Conservation (phyloP, 2,888 invertebrate species). For the Synergus japonicus region DNA sequence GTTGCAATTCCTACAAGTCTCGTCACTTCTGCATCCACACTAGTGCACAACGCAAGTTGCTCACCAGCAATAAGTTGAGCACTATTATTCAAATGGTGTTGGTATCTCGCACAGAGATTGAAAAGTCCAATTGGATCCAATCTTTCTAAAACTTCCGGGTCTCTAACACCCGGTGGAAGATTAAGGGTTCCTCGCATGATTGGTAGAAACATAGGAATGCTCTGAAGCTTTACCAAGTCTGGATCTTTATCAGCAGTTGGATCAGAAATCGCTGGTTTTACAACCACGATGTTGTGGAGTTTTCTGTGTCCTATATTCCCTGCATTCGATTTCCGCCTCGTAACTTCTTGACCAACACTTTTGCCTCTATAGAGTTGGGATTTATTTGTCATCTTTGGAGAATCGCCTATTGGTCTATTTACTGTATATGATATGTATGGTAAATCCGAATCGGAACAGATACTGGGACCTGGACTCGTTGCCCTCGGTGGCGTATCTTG, state of each 20-base stretch:
- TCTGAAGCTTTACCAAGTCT: constrained; percentile 85
- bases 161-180: constrained; percentile 87
- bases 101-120: constrained; percentile 88
- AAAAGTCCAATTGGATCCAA: constrained; percentile 85
- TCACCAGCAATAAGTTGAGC: constrained; percentile 90
- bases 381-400: constrained; percentile 87
- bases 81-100: constrained; percentile 90
- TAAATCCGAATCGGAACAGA: constrained; percentile 92
- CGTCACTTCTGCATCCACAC: constrained; percentile 86
- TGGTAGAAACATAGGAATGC: constrained; percentile 94
- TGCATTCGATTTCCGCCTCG: constrained; percentile 68
- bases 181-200: constrained; percentile 94
- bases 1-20: constrained; percentile 84
- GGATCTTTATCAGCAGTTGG: constrained; percentile 86
- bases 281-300: constrained; percentile 88
- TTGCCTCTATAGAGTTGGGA: constrained; percentile 71
- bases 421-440: constrained; percentile 95
- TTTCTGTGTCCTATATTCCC: constrained; percentile 62
- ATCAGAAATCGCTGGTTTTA: constrained; percentile 83
- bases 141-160: constrained; percentile 92
- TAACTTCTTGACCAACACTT: constrained; percentile 68
- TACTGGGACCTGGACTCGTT: constrained; percentile 91
- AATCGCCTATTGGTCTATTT: constrained; percentile 93
- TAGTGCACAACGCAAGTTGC: constrained; percentile 85
- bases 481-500: constrained; percentile 82